phyloP scores from a whole-genome alignment of 2,113 vertebrate species.

The Heloderma charlesbogerti region DNA sequence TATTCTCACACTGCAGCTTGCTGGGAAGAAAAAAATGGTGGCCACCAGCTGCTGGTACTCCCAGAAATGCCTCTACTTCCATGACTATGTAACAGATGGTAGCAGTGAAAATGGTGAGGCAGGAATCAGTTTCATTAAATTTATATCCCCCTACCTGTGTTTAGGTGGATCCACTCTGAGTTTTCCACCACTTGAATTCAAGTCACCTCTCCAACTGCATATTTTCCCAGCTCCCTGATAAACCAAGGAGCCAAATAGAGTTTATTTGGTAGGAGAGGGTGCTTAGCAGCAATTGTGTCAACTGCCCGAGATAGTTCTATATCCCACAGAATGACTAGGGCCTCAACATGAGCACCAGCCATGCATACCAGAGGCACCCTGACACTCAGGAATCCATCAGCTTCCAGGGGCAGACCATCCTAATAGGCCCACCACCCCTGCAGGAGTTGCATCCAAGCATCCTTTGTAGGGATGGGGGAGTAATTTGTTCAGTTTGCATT shows the following conservation, averaged over 20 bases:
- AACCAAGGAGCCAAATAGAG: neutral
- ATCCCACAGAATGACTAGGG: neutral
- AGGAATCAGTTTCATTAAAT: neutral
- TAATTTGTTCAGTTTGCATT: too few species aligned
- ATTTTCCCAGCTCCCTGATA: neutral
- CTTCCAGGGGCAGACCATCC: neutral
- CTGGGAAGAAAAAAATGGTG: neutral
- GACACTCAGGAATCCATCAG: neutral
- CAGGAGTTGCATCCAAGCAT: neutral
- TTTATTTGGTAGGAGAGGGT: neutral
- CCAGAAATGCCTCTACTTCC: neutral
- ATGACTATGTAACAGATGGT: neutral
- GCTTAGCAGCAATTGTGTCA: neutral
- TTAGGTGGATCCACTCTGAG: neutral
- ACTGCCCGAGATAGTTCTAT: too few species aligned
- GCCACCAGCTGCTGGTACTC: neutral
- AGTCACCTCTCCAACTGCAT: neutral
- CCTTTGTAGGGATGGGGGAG: neutral
- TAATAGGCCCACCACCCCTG: neutral
- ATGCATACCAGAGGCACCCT: neutral
- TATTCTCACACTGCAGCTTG: neutral
- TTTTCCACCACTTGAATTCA: neutral
- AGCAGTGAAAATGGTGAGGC: neutral
- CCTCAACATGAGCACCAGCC: neutral
- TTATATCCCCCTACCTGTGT: too few species aligned